Base-by-base conservation (phyloP, 2,113 vertebrate species). In the Psammodynastes pulverulentus region DNA sequence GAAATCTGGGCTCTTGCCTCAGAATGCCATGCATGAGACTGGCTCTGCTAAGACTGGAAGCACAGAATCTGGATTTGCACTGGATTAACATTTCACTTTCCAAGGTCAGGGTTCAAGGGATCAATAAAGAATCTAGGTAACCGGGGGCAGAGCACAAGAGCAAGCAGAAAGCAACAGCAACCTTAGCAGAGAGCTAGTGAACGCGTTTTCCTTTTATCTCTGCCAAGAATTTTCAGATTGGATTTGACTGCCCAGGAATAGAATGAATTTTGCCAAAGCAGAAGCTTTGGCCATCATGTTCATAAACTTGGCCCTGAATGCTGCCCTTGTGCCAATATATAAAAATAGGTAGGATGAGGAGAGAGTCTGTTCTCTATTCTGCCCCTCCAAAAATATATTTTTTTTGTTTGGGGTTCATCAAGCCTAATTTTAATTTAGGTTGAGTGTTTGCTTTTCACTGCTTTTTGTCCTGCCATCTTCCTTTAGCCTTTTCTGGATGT, bases 401-500 rank as follows among this genome's bases (percentile, higher is more conserved):
- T 15, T 0, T 0, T 89, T 95, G 87, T 94, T 95, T 15, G 39
- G 84, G n/a, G 39, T 93, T 95, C 93, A 62, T 90, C 92, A 85
- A 91, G 92, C 92, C 85, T 95, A 94, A 94, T 53, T 90, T 93
- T 85, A 89, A 93, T 95, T 21, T 93, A 94, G 90, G 3, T 84
- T 85, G 85, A 92, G 90, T 84, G 89, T 91, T 91, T 90, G 90
- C 56, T 91, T 87, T 17, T 51, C 48, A 43, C 8, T 43, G 12
- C 52, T 89, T 23, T 0, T 90, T 49, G 88, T 9, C 34, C 51
- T 15, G 86, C 5, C 19, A 3, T 17, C 53, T 9, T 8, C 5
- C 0, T 53, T 72, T 72, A 72, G n/a, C n/a, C 5, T 79, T 79
- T 79, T 39, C 67, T 79, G 43, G 24, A 1, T 84, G 39, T n/a